Percentiles rank a stretch among this genome's conserved stretches.
These are phyloP conservation scores for Heliocidaris tuberculata DNA, from an alignment of 35 echinoderm and acorn worm species.

Conservation along the genomic window DNA sequence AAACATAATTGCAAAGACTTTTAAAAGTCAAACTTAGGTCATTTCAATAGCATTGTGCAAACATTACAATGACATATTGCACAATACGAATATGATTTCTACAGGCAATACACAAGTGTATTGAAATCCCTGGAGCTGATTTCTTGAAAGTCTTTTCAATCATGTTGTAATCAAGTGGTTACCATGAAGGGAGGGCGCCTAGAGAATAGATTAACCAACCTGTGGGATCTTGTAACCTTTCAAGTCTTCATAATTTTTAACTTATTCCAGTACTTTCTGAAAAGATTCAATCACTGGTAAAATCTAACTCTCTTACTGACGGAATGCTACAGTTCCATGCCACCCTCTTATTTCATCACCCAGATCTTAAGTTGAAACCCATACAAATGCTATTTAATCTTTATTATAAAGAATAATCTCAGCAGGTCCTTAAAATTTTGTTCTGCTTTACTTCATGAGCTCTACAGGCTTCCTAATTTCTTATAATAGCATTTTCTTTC, in stretches of 20 bases:
- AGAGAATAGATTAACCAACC: neutral
- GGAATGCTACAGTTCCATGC: neutral
- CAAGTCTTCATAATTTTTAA: neutral
- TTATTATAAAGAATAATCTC: neutral
- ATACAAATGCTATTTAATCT: neutral
- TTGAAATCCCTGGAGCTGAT: too few species aligned
- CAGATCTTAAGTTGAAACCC: neutral
- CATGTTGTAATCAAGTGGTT: too few species aligned
- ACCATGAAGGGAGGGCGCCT: neutral
- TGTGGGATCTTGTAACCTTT: neutral
- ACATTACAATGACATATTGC: too few species aligned
- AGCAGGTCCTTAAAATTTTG: neutral
- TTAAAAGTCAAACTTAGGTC: too few species aligned
- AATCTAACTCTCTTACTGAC: neutral
- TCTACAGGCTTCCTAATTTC: neutral
- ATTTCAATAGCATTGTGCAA: too few species aligned
- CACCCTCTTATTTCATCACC: neutral
- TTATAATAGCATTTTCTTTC: neutral
- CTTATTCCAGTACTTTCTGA: neutral
- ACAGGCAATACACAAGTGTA: too few species aligned
- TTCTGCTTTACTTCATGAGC: neutral
- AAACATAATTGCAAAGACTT: too few species aligned
- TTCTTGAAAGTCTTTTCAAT: too few species aligned
- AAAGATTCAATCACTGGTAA: neutral
- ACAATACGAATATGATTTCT: too few species aligned